These are phyloP conservation scores for Microplitis demolitor DNA, from an alignment of 1,140 invertebrate genomes.

Conservation along the genomic window DNA sequence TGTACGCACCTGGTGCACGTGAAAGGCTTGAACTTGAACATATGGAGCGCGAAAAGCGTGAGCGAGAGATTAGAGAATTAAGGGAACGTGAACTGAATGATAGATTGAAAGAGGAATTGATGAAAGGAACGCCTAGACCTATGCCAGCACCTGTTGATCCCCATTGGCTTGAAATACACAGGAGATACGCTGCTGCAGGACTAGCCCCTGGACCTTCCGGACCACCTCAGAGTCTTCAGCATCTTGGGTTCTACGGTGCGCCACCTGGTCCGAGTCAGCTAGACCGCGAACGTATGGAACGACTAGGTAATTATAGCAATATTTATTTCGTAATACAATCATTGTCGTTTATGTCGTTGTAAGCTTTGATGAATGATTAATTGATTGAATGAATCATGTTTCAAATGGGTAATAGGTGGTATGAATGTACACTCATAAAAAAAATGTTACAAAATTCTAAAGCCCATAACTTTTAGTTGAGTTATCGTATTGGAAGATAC, in stretches of 20 bases:
- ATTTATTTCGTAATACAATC: neutral
- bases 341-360: neutral
- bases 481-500: no score
- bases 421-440: no score
- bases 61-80: constrained; percentile 83
- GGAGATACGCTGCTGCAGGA: constrained; percentile 64
- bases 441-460: no score
- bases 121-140: constrained; percentile 70
- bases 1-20: constrained; percentile 76
- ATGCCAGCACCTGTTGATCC: constrained; percentile 78
- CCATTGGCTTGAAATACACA: constrained; percentile 89
- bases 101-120: constrained; percentile 80
- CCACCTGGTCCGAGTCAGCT: constrained; percentile 75
- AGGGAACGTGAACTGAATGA: constrained; percentile 83
- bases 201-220: constrained; percentile 54
- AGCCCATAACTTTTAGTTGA: no score
- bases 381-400: neutral
- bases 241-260: constrained; percentile 65
- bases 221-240: constrained; percentile 66
- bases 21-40: constrained; percentile 83
- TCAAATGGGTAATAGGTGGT: no score
- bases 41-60: constrained; percentile 81
- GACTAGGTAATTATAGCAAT: constrained; percentile 70
- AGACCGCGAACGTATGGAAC: constrained; percentile 84
- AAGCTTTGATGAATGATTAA: neutral